These are phyloP conservation scores for Rutpela maculata DNA, from an alignment of 2,888 invertebrate species.

Conservation along the genomic window DNA sequence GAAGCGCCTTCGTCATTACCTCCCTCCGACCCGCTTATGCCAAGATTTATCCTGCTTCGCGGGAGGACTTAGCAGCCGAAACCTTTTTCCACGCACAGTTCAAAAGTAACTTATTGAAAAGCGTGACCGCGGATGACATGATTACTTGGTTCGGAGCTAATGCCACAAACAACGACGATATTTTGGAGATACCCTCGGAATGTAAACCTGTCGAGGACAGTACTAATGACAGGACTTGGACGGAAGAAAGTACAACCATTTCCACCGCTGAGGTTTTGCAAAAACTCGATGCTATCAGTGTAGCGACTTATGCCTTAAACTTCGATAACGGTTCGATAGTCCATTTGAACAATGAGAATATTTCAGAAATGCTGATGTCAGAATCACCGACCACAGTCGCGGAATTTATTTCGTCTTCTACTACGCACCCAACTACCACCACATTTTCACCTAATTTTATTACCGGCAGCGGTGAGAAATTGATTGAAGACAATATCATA, in stretches of 20 bases:
- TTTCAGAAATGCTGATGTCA: not conserved
- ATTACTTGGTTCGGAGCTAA: constrained; percentile 82
- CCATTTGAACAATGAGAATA: constrained; percentile 42
- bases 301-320: constrained; percentile 66
- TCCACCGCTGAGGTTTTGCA: constrained; percentile 4
- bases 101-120: constrained; percentile 78
- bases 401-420: not conserved
- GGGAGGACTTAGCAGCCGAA: constrained; percentile 80
- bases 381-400: not conserved
- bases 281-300: constrained; percentile 60
- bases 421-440: constrained; percentile 4
- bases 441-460: constrained; percentile 16
- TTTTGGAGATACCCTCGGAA: constrained; percentile 46
- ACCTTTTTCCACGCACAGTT: constrained; percentile 80
- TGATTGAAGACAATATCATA: constrained; percentile 54
- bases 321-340: constrained; percentile 63
- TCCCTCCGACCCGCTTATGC: constrained; percentile 80
- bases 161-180: constrained; percentile 68
- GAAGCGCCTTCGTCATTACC: constrained; percentile 78
- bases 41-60: constrained; percentile 78
- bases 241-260: not conserved
- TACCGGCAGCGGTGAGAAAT: constrained; percentile 25
- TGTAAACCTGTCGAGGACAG: constrained; percentile 45
- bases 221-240: constrained; percentile 46
- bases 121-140: constrained; percentile 80